Percentiles rank a stretch among this genome's conserved stretches.
These are phyloP conservation scores for Metacarcinus magister DNA, from an alignment of 2,888 invertebrate species.

Conservation along the genomic window DNA sequence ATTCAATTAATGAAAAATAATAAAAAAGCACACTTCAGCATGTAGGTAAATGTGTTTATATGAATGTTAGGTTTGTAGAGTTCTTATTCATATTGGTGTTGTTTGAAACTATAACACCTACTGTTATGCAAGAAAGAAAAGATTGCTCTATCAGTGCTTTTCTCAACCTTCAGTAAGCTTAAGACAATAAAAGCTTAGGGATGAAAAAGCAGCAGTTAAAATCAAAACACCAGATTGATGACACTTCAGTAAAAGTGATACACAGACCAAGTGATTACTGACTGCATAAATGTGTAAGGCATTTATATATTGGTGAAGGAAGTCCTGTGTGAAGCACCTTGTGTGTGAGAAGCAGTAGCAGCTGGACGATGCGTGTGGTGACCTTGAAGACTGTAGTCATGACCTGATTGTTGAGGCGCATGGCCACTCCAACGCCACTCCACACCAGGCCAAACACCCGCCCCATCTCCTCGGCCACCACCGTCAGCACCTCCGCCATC, in stretches of 20 bases:
- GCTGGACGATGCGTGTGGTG: constrained; percentile 74
- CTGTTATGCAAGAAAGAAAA: too few species aligned
- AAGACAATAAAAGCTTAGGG: not conserved
- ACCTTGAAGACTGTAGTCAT: constrained; percentile 76
- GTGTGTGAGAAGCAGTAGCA: constrained; percentile 80
- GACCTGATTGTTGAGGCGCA: constrained; percentile 79
- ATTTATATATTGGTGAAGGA: not conserved
- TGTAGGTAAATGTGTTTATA: too few species aligned
- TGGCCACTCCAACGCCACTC: constrained; percentile 80
- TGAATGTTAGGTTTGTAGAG: too few species aligned
- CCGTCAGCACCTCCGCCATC: constrained; percentile 77
- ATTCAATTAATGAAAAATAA: not conserved
- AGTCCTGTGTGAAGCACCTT: constrained; percentile 72
- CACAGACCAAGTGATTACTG: not conserved
- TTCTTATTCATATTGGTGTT: not conserved
- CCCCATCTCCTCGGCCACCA: constrained; percentile 81
- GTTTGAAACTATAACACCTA: not conserved
- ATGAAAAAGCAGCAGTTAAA: not conserved
- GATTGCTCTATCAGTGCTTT: not conserved
- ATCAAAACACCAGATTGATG: not conserved
- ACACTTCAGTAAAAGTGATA: not conserved
- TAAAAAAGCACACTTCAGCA: too few species aligned
- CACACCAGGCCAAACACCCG: constrained; percentile 77
- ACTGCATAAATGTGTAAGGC: not conserved
- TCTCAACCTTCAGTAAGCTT: not conserved